Evolutionary conservation across 2,113 vertebrate species (phyloP).

Genomic region (Pavo muticus): DNA sequence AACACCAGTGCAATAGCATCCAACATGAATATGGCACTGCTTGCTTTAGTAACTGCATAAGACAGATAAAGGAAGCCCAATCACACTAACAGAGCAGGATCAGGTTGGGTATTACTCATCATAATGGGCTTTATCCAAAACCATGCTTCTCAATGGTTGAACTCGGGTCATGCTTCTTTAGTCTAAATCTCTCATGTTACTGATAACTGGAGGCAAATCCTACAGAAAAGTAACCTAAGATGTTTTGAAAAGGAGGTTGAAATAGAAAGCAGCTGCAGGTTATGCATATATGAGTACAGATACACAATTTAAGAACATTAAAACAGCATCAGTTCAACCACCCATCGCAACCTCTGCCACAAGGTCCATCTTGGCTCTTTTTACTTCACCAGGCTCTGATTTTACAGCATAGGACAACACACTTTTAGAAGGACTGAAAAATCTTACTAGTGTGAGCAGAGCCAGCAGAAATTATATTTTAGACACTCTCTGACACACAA

Average conservation of each 20-base stretch:
- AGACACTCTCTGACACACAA: background rate
- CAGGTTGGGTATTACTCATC: background rate
- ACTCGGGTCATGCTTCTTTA: background rate
- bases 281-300: background rate
- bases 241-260: background rate
- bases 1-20: background rate
- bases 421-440: background rate
- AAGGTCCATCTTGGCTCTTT: background rate
- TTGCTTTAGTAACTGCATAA: background rate
- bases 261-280: background rate
- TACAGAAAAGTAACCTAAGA: background rate
- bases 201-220: background rate
- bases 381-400: background rate
- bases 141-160: background rate
- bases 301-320: background rate
- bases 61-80: background rate
- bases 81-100: rapidly evolving
- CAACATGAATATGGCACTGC: background rate
- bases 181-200: background rate
- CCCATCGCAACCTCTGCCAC: background rate
- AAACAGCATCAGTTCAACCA: background rate
- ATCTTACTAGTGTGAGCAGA: background rate
- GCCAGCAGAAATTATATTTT: background rate
- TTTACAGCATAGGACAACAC: background rate
- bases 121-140: background rate